Percentiles rank a stretch among this genome's conserved stretches.
Conservation (phyloP, 2,797 vertebrate genomes). For the Nothura maculosa region DNA sequence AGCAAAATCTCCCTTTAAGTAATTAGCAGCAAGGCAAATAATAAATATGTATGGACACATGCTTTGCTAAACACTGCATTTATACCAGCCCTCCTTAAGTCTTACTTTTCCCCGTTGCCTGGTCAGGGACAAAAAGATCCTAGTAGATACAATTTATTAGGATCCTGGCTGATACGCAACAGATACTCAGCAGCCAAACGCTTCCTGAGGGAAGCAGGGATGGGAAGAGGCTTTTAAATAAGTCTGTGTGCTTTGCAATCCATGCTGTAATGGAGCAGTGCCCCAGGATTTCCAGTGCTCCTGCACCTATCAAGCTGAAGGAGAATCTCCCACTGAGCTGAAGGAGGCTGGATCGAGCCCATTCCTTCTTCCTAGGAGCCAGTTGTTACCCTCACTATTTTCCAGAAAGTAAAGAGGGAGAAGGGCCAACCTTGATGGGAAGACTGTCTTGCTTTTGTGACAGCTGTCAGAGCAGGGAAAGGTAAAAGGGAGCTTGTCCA, state of each 20-base stretch:
- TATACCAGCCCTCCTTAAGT: background rate
- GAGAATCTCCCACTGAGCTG: fast-evolving
- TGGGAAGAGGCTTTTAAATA: background rate
- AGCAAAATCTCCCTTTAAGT: background rate
- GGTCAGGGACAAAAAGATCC: background rate
- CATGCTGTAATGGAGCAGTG: background rate
- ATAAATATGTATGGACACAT: background rate
- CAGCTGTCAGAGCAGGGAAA: background rate
- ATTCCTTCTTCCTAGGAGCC: background rate
- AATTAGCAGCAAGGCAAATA: background rate
- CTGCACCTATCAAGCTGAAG: background rate
- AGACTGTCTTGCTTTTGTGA: constrained; percentile 18
- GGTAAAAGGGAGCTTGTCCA: background rate
- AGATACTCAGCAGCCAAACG: background rate
- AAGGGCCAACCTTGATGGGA: background rate
- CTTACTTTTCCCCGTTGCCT: background rate
- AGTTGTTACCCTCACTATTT: background rate
- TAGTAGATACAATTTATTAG: background rate
- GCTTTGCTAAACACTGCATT: background rate
- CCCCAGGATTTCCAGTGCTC: background rate
- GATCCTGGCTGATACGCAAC: fast-evolving
- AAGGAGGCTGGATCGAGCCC: background rate
- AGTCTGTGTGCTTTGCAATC: background rate
- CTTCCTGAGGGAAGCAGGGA: background rate
- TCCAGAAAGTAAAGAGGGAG: background rate